Evolutionary conservation across 2,888 invertebrate genomes (phyloP).

Genomic region (Ectemnius continuus): DNA sequence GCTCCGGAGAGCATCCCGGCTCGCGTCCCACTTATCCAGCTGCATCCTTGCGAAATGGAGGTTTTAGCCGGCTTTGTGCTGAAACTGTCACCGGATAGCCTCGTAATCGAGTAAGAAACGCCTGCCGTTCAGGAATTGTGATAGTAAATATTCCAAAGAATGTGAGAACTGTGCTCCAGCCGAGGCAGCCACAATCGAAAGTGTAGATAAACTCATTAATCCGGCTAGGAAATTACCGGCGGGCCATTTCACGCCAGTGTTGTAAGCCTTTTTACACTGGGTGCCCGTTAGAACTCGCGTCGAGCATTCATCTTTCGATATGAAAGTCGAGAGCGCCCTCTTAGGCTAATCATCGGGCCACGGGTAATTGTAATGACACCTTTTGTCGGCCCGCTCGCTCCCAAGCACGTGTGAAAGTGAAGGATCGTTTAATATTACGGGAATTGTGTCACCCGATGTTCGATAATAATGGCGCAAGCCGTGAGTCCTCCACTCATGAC

Average conservation of each 20-base stretch:
- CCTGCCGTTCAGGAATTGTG: too few relatives aligned
- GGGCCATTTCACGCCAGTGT: slow-evolving; percentile 24
- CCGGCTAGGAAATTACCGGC: slow-evolving; percentile 29
- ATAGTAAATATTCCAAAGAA: too few relatives aligned
- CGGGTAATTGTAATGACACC: too few relatives aligned
- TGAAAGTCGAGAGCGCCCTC: neutral
- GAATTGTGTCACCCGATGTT: neutral
- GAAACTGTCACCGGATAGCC: too few relatives aligned
- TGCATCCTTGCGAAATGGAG: too few relatives aligned
- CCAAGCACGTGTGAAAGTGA: neutral
- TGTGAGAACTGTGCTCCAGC: neutral
- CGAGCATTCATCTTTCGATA: neutral
- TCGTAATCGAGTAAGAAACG: too few relatives aligned
- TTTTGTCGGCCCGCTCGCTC: too few relatives aligned
- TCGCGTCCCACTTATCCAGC: neutral
- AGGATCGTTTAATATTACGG: slow-evolving; percentile 1
- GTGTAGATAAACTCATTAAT: slow-evolving; percentile 37
- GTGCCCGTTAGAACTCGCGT: too few relatives aligned
- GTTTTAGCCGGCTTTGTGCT: too few relatives aligned
- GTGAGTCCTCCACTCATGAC: neutral
- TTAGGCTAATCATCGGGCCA: too few relatives aligned
- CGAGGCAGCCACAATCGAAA: slow-evolving; percentile 18
- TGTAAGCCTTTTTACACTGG: slow-evolving; percentile 10
- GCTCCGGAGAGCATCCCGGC: neutral
- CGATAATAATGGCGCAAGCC: neutral